Evolutionary conservation across 2,113 vertebrate genomes (phyloP).

Genomic region (Cavia aperea): DNA sequence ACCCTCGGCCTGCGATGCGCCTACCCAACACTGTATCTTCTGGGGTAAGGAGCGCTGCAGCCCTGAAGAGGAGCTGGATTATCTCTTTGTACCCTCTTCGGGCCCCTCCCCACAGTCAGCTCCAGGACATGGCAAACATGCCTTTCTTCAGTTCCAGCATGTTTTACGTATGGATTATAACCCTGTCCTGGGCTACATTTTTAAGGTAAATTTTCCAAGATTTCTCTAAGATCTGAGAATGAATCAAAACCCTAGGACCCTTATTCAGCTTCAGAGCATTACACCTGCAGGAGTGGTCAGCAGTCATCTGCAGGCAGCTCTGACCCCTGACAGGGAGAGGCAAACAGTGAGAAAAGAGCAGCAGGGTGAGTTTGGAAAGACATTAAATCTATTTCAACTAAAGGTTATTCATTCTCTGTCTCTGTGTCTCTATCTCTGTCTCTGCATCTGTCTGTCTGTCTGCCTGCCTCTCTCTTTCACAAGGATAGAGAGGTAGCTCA

Average conservation of each 20-base stretch:
- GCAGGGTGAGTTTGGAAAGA: not conserved
- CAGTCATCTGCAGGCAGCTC: not conserved
- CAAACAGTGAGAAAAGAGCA: not conserved
- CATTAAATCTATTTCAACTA: not conserved
- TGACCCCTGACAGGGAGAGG: not conserved
- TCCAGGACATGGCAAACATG: not conserved
- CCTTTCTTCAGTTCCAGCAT: not conserved
- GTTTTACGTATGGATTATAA: not conserved
- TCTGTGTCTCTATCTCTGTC: not conserved
- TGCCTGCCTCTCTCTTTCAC: too few species aligned
- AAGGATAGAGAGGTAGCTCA: too few species aligned
- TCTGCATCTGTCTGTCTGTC: not conserved
- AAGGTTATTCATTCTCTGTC: not conserved
- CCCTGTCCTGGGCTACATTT: not conserved
- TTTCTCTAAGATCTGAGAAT: not conserved
- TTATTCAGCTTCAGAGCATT: not conserved
- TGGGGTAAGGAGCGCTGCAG: accelerated
- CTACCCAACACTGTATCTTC: not conserved
- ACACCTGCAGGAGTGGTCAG: not conserved
- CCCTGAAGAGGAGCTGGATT: not conserved
- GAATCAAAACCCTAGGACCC: not conserved
- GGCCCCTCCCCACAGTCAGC: not conserved
- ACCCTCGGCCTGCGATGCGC: not conserved
- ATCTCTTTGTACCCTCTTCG: not conserved
- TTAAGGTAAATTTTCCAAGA: not conserved